phyloP scores from a whole-genome alignment of 2,113 vertebrate species.

The Cyanoderma ruficeps region DNA sequence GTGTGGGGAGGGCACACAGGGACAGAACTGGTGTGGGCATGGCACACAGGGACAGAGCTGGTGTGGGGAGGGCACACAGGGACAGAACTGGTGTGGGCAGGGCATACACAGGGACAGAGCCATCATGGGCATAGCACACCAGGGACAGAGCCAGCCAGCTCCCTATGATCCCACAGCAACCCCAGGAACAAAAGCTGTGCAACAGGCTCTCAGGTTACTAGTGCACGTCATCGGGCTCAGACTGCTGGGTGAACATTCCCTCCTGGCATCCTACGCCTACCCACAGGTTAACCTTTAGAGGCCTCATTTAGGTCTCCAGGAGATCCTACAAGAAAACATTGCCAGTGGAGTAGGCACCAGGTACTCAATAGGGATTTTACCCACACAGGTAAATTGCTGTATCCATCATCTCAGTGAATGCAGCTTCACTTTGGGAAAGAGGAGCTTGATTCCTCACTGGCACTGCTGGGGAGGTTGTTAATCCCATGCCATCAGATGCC shows the following conservation, averaged over 20 bases:
- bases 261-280: neutral
- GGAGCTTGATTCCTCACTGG: neutral
- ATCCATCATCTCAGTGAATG: neutral
- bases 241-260: neutral
- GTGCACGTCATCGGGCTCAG: neutral
- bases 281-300: neutral
- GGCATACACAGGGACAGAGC: neutral
- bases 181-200: neutral
- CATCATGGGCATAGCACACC: neutral
- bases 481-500: neutral
- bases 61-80: neutral
- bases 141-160: neutral
- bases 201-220: neutral
- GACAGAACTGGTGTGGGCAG: too few species aligned
- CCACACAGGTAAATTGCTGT: fast-evolving
- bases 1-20: too few species aligned
- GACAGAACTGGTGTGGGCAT: too few species aligned
- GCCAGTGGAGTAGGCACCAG: neutral
- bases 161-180: neutral
- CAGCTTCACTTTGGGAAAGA: neutral
- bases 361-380: neutral
- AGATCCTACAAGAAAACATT: neutral
- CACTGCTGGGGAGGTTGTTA: neutral
- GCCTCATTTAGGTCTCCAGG: neutral
- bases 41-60: too few species aligned